phyloP scores from a whole-genome alignment of 2,113 vertebrate genomes.

The Xenopus borealis region DNA sequence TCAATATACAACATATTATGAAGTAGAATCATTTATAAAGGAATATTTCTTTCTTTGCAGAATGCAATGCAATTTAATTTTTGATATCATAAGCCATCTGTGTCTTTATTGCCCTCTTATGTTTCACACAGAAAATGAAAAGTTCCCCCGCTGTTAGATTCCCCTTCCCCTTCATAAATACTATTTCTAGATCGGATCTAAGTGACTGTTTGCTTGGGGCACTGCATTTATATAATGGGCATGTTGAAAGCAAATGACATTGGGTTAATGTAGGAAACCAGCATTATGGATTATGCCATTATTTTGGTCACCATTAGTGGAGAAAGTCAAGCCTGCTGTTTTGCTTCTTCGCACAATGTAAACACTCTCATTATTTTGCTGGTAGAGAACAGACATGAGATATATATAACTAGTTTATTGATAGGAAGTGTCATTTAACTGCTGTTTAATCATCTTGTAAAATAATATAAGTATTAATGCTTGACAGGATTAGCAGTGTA shows the following conservation, averaged over 20 bases:
- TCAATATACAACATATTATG: too few relatives aligned
- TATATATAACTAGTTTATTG: too few relatives aligned
- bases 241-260: slow-evolving; percentile 31
- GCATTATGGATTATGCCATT: background rate
- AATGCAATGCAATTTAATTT: slow-evolving; percentile 38
- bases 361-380: too few relatives aligned
- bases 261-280: slow-evolving; percentile 2
- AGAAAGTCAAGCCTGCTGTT: slow-evolving; percentile 7
- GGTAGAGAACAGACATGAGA: too few relatives aligned
- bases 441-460: too few relatives aligned
- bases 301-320: slow-evolving; percentile 1
- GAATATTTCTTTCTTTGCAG: slow-evolving; percentile 1
- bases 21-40: background rate
- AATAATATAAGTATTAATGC: too few relatives aligned
- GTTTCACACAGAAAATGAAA: slow-evolving; percentile 49
- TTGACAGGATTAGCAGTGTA: too few relatives aligned
- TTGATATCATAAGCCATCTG: slow-evolving; percentile 38
- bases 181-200: slow-evolving; percentile 53
- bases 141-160: slow-evolving; percentile 47
- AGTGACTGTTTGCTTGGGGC: slow-evolving; percentile 46
- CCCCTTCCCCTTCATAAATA: slow-evolving; percentile 47
- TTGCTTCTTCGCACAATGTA: background rate
- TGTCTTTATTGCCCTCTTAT: slow-evolving; percentile 43
- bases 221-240: slow-evolving; percentile 10
- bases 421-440: too few relatives aligned